Evolutionary conservation across 1,140 invertebrate genomes (phyloP), one percentile per base, ranked within the genome.

Genomic region (Frieseomelitta varia): DNA sequence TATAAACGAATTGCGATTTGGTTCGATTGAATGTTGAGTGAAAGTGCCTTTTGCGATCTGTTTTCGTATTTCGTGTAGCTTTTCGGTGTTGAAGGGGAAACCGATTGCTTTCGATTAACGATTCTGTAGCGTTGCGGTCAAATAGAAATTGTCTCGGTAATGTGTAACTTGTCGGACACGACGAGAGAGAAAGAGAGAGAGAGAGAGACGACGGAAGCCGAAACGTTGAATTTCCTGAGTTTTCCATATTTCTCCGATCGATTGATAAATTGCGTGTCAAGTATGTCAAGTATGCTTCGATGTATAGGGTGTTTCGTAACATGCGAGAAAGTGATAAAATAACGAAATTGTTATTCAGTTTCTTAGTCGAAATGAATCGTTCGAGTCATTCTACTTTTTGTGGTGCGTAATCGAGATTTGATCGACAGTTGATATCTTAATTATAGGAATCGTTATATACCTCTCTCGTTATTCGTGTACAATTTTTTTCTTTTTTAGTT

Each of bases 21-120:
- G 58, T 65, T 84, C 72, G 72, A 68, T 87, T 87, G 85, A 88
- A 74, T 79, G 77, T 88, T 85, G 81, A 75, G 87, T 82, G 75
- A 88, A 87, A 88, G 87, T 89, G 84, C 87, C 88, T 89, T 89
- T 88, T 77, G 69, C 82, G 34, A 85, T 85, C 39, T 76, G 84
- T 85, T 85, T 47, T 69, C 39, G 27, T 81, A 80, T 80, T 65
- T 27, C 47, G 24, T 47, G 14, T 68, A 67, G 69, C 83, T 80
- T 80, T 80, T 84, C 83, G 53, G 69, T 53, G 34, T 80, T 73
- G 69, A 80, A 73, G 83, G 78, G 53, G 30, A 30, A 84, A 72
- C 4, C 56, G 19, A 56, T 56, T 61, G 14, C 6, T 84, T 80
- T 84, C 56, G 19, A 53, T 80, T 67, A 24, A 51, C 10, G 2